phyloP scores from a whole-genome alignment of 2,113 vertebrate genomes.

The Australoheros scitulus region DNA sequence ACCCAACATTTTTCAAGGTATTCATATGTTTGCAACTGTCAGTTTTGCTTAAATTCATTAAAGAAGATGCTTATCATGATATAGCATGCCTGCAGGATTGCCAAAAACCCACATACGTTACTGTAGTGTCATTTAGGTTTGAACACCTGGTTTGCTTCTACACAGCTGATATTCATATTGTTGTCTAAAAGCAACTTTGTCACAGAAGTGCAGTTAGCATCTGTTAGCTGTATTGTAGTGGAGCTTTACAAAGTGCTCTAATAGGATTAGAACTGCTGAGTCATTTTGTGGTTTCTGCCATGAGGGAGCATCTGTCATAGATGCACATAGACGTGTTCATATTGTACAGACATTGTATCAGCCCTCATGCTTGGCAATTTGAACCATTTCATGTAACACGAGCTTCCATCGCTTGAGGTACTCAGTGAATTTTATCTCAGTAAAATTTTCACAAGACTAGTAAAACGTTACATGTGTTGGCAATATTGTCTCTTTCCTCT shows the following conservation, averaged over 20 bases:
- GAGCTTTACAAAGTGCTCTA: background rate
- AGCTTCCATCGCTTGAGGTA: background rate
- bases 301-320: constrained; percentile 6
- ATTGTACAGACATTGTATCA: background rate
- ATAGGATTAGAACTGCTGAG: constrained; percentile 15
- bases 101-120: background rate
- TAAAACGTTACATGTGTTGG: background rate
- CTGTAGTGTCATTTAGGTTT: background rate
- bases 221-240: background rate
- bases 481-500: background rate
- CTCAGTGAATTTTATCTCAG: background rate
- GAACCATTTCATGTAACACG: background rate
- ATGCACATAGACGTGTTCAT: background rate
- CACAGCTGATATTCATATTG: background rate
- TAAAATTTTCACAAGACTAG: background rate
- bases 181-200: constrained; percentile 8
- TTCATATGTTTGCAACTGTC: constrained; percentile 3
- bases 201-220: background rate
- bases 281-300: constrained; percentile 8
- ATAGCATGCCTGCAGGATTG: background rate
- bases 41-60: constrained; percentile 8
- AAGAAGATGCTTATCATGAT: background rate
- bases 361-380: constrained; percentile 6
- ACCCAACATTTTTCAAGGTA: background rate
- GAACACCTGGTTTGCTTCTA: constrained; percentile 21